These are phyloP conservation scores for Ptilodon capucinus DNA, from an alignment of 2,888 invertebrate genomes.

Conservation along the genomic window DNA sequence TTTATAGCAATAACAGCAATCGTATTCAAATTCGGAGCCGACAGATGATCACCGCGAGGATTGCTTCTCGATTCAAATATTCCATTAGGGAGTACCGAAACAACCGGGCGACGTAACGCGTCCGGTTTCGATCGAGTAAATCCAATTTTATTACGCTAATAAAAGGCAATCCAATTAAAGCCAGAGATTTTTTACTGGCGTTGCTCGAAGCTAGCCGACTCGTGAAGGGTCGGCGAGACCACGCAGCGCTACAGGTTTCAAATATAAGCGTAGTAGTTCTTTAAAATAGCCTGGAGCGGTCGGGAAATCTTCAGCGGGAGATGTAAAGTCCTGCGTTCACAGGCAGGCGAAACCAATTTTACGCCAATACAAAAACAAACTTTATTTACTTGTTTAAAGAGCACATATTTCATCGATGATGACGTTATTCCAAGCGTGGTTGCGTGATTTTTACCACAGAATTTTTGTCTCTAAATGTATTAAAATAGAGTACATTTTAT, in stretches of 20 bases:
- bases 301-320: constrained; percentile 20
- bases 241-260: constrained; percentile 50
- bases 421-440: no score
- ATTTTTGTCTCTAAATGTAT: no score
- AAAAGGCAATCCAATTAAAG: constrained; percentile 79
- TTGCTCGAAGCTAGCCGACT: constrained; percentile 41
- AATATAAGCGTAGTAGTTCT: constrained; percentile 45
- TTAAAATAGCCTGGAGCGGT: constrained; percentile 8
- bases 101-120: constrained; percentile 53
- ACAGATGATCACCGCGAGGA: constrained; percentile 34
- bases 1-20: not conserved
- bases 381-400: no score
- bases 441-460: no score
- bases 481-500: no score
- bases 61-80: constrained; percentile 42
- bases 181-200: constrained; percentile 67
- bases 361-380: no score
- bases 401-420: no score
- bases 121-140: constrained; percentile 61
- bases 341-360: no score
- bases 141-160: constrained; percentile 79
- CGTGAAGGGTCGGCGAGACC: constrained; percentile 44
- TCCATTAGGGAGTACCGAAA: constrained; percentile 55
- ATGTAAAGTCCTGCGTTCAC: no score
- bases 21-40: constrained; percentile 17